Conservation (phyloP, 1,140 invertebrate species). For the Chymomyza costata region DNA sequence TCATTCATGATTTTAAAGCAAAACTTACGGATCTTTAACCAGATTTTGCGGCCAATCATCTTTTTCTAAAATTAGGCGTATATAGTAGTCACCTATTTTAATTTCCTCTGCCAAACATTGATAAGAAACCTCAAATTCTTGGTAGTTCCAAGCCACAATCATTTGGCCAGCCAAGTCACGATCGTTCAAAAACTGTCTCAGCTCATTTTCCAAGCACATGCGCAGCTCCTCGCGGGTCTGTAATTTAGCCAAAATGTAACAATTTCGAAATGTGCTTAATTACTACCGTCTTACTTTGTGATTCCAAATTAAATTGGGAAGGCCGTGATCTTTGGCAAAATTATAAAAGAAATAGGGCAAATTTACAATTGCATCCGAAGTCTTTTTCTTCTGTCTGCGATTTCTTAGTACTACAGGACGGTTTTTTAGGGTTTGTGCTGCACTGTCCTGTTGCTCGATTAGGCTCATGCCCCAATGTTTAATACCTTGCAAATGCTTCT, state of each 20-base stretch:
- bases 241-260: constrained; percentile 13
- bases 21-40: constrained; percentile 74
- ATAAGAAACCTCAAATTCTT: constrained; percentile 97
- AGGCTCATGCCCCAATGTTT: constrained; percentile 75
- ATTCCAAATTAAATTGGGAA: constrained; percentile 99
- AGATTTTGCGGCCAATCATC: constrained; percentile 82
- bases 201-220: constrained; percentile 94
- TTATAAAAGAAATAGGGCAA: constrained; percentile 97
- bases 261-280: too few species aligned
- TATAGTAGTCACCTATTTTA: constrained; percentile 98
- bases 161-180: constrained; percentile 89
- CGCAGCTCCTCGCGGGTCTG: constrained; percentile 96
- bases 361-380: constrained; percentile 85
- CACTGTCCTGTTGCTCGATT: constrained; percentile 68
- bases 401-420: constrained; percentile 93
- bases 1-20: background rate
- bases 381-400: constrained; percentile 91
- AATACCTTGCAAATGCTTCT: constrained; percentile 83
- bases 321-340: constrained; percentile 95
- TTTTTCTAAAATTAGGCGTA: constrained; percentile 94
- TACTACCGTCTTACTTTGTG: constrained; percentile 82
- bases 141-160: constrained; percentile 97
- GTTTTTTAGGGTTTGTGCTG: constrained; percentile 76
- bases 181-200: constrained; percentile 91
- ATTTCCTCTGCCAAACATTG: constrained; percentile 96